phyloP scores from a whole-genome alignment of 2,888 invertebrate species.

The Dolichomitus sp. region DNA sequence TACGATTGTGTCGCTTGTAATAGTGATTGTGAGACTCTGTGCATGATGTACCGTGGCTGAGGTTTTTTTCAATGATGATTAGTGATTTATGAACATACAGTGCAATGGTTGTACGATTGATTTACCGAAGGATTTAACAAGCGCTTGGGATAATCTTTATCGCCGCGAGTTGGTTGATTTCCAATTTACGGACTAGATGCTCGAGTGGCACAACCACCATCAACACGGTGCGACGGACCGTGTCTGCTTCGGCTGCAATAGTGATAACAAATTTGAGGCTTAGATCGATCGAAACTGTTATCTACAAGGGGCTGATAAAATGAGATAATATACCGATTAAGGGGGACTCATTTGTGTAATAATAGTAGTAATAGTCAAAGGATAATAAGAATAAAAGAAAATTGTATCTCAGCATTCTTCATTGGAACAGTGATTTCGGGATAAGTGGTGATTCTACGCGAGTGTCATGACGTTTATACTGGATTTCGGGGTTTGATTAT shows the following conservation, averaged over 20 bases:
- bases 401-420: neutral
- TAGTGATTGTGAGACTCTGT: conserved; percentile 18
- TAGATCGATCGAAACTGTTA: neutral
- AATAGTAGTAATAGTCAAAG: neutral
- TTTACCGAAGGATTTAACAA: conserved; percentile 3
- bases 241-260: neutral
- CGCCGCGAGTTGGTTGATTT: neutral
- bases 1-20: neutral
- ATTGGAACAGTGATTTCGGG: neutral
- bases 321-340: conserved; percentile 20
- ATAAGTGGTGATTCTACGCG: conserved; percentile 63
- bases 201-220: conserved; percentile 4
- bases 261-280: conserved; percentile 34
- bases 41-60: neutral
- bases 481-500: conserved; percentile 66
- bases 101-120: neutral
- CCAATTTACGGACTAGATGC: conserved; percentile 7
- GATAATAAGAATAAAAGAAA: neutral
- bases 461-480: conserved; percentile 70
- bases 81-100: neutral
- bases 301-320: conserved; percentile 12
- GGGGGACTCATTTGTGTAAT: neutral
- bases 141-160: conserved; percentile 14
- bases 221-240: conserved; percentile 48
- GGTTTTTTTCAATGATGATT: neutral